Evolutionary conservation across 2,888 invertebrate species (phyloP), one percentile per base, ranked within the genome.

Genomic region (Eupsilia transversa): DNA sequence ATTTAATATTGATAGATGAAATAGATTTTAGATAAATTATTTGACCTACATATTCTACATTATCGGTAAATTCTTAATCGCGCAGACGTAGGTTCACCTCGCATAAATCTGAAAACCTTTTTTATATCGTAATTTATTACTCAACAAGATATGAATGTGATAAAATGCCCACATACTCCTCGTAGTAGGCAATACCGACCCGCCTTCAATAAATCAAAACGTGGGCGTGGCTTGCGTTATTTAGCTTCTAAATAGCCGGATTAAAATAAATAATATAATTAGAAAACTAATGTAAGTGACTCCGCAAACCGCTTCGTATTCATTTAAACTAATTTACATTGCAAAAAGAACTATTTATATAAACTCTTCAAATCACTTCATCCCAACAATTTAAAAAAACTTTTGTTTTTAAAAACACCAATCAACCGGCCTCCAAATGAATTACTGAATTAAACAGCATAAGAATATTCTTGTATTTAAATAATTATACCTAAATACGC

Each of bases 101-200:
- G 70, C 54, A 64, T 54, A 63, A 61, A 72, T 70, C 56, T 69
- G 60, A 71, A 67, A 67, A 57, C 59, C 68, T 80, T 79, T 86
- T 85, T 79, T 77, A 67, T 80, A 86, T 85, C 84, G 61, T 69
- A 72, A 85, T 83, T 79, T 83, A 88, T 83, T 76, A 78, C 46
- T 69, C 71, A 75, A 72, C 65, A 68, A 71, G 80, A 84, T 85
- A 87, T 83, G 73, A 80, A 43, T 69, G 67, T 74, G 89, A 89
- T 89, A 88, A 89, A 86, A 74, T 68, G 84, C 80, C 43, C 27
- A 65, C 64, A 60, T 69, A 79, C 74, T 59, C 46, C 30, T 49
- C 41, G 27, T 43, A 63, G 54, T 71, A 69, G 33, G 64, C 67
- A 70, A 43, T 56, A 63, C 30, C 27, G 71, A 70, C 80, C 86